A percentile compares a stretch with the other conserved stretches of the same genome.
Conservation (phyloP, 2,888 invertebrate genomes). For the Philonicus albiceps region DNA sequence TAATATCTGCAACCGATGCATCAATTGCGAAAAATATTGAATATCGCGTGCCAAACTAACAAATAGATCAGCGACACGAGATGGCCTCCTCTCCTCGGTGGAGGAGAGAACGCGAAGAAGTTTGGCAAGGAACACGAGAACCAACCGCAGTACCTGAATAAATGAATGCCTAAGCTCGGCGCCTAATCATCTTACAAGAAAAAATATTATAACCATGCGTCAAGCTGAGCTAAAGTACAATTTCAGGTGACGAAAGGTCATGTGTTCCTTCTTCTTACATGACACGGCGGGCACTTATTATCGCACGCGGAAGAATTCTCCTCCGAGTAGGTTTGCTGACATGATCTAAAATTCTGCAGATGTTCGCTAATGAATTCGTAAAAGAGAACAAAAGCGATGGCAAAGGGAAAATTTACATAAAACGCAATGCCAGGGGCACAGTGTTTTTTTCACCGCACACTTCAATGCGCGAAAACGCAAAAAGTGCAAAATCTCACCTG, state of each 20-base stretch:
- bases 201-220: not conserved
- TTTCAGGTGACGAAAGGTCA: not conserved
- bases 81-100: not conserved
- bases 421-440: not conserved
- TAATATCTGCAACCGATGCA: conserved; percentile 24
- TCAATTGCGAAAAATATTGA: conserved; percentile 1
- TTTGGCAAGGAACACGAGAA: not conserved
- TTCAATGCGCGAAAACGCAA: not conserved
- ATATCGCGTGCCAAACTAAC: conserved; percentile 11
- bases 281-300: not conserved
- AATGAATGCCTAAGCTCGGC: not conserved
- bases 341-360: conserved; percentile 2
- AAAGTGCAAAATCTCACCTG: conserved; percentile 20
- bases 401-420: not conserved
- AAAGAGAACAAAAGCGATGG: not conserved
- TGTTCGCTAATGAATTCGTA: conserved; percentile 4
- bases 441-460: conserved; percentile 5
- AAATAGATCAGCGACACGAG: not conserved
- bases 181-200: not conserved
- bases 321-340: not conserved
- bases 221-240: not conserved
- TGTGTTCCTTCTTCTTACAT: not conserved
- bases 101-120: not conserved
- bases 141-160: not conserved
- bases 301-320: not conserved